Evolutionary conservation across 2,797 vertebrate species (phyloP), one percentile per base, ranked within the genome.

Genomic region (Malurus splendens): DNA sequence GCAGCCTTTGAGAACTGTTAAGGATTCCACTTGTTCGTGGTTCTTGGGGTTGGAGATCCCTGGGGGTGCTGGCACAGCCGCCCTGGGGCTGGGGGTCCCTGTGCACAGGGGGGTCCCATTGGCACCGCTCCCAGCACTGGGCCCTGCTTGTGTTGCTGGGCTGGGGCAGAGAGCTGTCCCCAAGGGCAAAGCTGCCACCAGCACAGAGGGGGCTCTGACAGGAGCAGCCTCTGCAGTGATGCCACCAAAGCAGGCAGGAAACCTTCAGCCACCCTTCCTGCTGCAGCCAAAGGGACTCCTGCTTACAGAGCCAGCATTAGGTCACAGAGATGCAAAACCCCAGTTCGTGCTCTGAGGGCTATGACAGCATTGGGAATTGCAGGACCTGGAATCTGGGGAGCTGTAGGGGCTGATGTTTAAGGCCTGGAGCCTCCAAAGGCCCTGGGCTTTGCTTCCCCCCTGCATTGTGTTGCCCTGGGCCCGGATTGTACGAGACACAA

Each of bases 71-170:
- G 68, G 42, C 54, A 57, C 2, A 2, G 68, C 45, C 14, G 2
- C 24, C 14, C 45, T 0, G 4, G 8, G 45, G 14, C 18, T 75
- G 72, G 30, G 36, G 8, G 6, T 60, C 30, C 47, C 72, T 36
- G 47, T 44, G 47, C 38, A 25, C 3, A 30, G 10, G 42, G 32
- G 20, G 10, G 11, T 28, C 12, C 24, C 61, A 15, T 18, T 32
- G 61, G 27, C 2, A 1, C 44, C 5, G 0, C 56, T 59, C 13
- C 38, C 1, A 2, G n/a, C n/a, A 3, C 47, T 12, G 72, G 72
- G 18, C 19, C 5, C 38, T 30, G 25, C 38, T 52, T 2, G 6
- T 42, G 27, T n/a, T 19, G 10, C 17, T 30, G 50, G 28, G 50
- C 50, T 52, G 50, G 10, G 17, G 50, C 28, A 30, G 10, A 52